These are phyloP conservation scores for Exephanes ischioxanthus DNA, from an alignment of 2,888 invertebrate species.

Conservation along the genomic window DNA sequence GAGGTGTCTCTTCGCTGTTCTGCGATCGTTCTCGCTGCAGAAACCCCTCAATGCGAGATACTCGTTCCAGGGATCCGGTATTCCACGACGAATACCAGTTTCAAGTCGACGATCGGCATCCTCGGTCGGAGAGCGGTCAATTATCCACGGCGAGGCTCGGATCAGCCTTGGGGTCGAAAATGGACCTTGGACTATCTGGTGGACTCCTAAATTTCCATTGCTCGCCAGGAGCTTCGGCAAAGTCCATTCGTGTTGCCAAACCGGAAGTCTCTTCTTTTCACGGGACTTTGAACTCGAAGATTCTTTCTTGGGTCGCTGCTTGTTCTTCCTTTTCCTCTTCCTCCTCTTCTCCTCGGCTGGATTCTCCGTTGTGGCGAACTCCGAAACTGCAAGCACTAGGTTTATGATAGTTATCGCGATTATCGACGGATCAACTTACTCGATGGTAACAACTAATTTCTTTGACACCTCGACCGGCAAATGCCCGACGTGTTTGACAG, in stretches of 20 bases:
- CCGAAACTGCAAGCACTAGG: conserved; percentile 45
- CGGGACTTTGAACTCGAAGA: background rate
- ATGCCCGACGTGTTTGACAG: conserved; percentile 40
- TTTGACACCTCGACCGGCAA: conserved; percentile 11
- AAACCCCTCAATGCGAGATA: conserved; percentile 66
- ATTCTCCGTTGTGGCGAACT: background rate
- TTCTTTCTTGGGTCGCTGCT: background rate
- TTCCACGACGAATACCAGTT: conserved; percentile 67
- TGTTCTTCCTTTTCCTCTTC: conserved; percentile 5
- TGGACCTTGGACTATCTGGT: conserved; percentile 70
- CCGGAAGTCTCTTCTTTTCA: conserved; percentile 17
- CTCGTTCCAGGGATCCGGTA: conserved; percentile 75
- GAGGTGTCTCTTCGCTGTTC: conserved; percentile 40
- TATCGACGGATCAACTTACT: conserved; percentile 27
- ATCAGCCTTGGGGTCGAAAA: conserved; percentile 70
- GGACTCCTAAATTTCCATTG: conserved; percentile 60
- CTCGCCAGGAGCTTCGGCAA: conserved; percentile 48
- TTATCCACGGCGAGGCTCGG: conserved; percentile 67
- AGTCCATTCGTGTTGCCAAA: conserved; percentile 70
- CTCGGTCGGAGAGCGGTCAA: background rate
- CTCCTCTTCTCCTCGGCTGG: background rate
- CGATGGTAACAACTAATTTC: background rate
- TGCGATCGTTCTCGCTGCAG: conserved; percentile 39
- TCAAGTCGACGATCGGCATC: background rate
- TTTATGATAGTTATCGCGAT: conserved; percentile 4